These are phyloP conservation scores for Idaea biselata DNA, from an alignment of 2,888 invertebrate species.

Conservation along the genomic window DNA sequence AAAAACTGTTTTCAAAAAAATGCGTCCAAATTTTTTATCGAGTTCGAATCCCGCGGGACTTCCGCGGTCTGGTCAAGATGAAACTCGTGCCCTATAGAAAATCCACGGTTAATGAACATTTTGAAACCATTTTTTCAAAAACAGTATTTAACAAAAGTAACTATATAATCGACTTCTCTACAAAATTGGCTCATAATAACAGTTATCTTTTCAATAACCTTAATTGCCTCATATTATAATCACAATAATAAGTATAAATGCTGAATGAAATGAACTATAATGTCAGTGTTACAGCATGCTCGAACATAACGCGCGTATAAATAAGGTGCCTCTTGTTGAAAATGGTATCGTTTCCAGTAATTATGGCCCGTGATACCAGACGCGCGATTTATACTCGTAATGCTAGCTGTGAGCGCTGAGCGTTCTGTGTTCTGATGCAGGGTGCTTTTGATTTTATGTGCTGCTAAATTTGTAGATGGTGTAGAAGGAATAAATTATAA, in stretches of 20 bases:
- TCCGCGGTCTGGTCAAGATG: too few species aligned
- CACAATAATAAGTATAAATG: neutral
- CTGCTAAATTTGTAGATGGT: neutral
- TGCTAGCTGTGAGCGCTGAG: neutral
- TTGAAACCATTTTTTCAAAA: too few species aligned
- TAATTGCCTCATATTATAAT: neutral
- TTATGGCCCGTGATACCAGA: neutral
- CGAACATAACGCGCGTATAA: neutral
- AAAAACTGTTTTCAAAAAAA: too few species aligned
- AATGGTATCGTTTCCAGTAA: neutral
- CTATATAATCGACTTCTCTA: too few species aligned
- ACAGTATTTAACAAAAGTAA: too few species aligned
- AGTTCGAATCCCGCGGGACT: too few species aligned
- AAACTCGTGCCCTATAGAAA: too few species aligned
- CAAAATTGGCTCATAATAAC: too few species aligned
- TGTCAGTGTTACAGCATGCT: neutral
- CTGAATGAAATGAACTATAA: neutral
- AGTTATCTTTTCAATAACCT: neutral
- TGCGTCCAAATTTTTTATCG: too few species aligned
- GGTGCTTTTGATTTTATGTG: neutral
- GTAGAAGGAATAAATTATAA: neutral
- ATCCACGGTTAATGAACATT: too few species aligned
- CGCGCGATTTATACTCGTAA: neutral
- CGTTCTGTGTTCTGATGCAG: neutral
- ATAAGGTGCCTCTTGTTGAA: constrained; percentile 1